phyloP scores from a whole-genome alignment of 2,888 invertebrate genomes.

The Synanthedon formicaeformis region DNA sequence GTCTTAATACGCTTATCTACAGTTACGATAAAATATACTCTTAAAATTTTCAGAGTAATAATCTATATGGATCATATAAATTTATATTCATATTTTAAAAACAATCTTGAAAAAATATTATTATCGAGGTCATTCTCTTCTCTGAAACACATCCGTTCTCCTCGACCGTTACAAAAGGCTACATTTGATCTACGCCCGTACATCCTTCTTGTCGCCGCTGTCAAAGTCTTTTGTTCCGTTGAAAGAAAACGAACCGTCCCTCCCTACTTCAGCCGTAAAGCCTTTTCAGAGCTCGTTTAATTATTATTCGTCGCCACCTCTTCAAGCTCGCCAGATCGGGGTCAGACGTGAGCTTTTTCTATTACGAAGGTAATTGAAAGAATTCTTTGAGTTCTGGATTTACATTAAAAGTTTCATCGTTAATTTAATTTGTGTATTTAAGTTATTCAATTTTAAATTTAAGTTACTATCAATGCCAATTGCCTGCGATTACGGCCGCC shows the following conservation, averaged over 20 bases:
- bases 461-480: not conserved
- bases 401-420: not conserved
- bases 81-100: too few relatives aligned
- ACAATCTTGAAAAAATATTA: too few relatives aligned
- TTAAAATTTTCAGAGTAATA: too few relatives aligned
- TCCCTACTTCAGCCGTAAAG: not conserved
- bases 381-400: not conserved
- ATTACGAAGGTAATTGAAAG: not conserved
- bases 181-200: too few relatives aligned
- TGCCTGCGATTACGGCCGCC: too few relatives aligned
- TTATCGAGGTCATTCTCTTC: too few relatives aligned
- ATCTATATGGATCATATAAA: too few relatives aligned
- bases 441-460: not conserved
- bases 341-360: not conserved
- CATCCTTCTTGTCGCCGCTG: not conserved
- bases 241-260: not conserved
- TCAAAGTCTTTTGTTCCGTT: not conserved
- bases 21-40: too few relatives aligned
- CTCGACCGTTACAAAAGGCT: too few relatives aligned
- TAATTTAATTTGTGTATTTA: not conserved
- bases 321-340: not conserved
- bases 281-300: not conserved
- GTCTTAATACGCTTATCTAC: too few relatives aligned
- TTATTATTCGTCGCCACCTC: not conserved
- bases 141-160: too few relatives aligned